Evolutionary conservation across 2,113 vertebrate genomes (phyloP).

Genomic region (Malurus cyaneus): DNA sequence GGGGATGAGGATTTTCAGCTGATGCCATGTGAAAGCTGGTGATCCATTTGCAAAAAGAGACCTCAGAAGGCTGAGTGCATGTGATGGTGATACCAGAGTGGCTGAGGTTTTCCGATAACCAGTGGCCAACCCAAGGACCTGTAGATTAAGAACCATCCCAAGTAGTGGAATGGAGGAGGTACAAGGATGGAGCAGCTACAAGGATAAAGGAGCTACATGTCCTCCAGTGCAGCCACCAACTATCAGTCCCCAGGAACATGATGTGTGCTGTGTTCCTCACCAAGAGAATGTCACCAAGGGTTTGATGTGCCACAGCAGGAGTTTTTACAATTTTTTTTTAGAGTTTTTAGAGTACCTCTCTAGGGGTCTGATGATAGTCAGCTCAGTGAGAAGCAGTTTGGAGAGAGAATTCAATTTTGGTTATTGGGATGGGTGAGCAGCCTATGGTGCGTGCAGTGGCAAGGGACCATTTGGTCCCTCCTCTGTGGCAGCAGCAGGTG

Average conservation of each 20-base stretch:
- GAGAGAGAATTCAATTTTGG: neutral
- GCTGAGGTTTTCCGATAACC: accelerated
- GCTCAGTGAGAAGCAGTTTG: neutral
- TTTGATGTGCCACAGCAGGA: neutral
- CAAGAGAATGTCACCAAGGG: neutral
- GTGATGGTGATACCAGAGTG: neutral
- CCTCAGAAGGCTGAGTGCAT: neutral
- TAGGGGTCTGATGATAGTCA: neutral
- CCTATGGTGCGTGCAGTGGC: neutral
- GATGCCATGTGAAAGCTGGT: neutral
- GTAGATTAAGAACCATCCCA: neutral
- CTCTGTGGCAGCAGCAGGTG: neutral
- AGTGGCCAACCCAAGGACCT: neutral
- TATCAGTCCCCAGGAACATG: neutral
- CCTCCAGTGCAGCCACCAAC: neutral
- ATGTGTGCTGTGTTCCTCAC: neutral
- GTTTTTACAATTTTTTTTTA: neutral
- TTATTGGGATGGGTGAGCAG: neutral
- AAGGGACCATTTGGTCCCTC: neutral
- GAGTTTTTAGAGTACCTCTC: neutral
- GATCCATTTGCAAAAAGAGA: neutral
- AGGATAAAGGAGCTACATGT: neutral
- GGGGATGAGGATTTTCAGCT: neutral
- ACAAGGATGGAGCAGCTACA: neutral
- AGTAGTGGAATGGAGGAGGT: neutral